A percentile compares a stretch with the other conserved stretches of the same genome.
phyloP scores from a whole-genome alignment of 2,888 invertebrate species.

The Creontiades dilutus region DNA sequence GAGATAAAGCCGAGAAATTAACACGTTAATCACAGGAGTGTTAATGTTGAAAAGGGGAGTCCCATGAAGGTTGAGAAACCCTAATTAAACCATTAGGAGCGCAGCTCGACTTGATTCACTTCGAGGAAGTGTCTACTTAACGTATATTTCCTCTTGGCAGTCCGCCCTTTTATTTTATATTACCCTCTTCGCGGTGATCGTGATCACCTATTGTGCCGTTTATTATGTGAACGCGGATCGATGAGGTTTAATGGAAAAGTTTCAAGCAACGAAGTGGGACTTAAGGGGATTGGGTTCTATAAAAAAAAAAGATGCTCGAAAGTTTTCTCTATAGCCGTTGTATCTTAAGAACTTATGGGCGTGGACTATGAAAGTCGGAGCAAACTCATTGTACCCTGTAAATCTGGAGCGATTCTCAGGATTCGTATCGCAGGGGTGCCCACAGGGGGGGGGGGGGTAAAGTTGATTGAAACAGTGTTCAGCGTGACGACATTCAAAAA shows the following conservation, averaged over 20 bases:
- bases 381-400: too few relatives aligned
- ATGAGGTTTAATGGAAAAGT: neutral
- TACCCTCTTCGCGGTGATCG: conserved; percentile 5
- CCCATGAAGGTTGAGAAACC: conserved; percentile 28
- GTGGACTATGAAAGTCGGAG: too few relatives aligned
- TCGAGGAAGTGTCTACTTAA: conserved; percentile 65
- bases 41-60: conserved; percentile 42
- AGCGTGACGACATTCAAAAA: too few relatives aligned
- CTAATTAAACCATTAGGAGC: conserved; percentile 63
- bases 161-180: neutral
- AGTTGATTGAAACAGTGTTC: too few relatives aligned
- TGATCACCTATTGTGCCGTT: conserved; percentile 19
- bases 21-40: conserved; percentile 56
- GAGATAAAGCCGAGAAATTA: conserved; percentile 61
- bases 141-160: conserved; percentile 50
- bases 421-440: too few relatives aligned
- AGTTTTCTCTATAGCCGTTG: too few relatives aligned
- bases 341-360: too few relatives aligned
- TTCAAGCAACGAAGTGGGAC: neutral
- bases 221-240: conserved; percentile 33
- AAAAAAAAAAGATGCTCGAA: too few relatives aligned
- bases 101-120: conserved; percentile 38
- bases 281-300: too few relatives aligned
- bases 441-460: too few relatives aligned
- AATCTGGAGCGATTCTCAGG: too few relatives aligned